Evolutionary conservation across 2,797 vertebrate species (phyloP), one percentile per base, ranked within the genome.

Genomic region (Mallotus villosus): DNA sequence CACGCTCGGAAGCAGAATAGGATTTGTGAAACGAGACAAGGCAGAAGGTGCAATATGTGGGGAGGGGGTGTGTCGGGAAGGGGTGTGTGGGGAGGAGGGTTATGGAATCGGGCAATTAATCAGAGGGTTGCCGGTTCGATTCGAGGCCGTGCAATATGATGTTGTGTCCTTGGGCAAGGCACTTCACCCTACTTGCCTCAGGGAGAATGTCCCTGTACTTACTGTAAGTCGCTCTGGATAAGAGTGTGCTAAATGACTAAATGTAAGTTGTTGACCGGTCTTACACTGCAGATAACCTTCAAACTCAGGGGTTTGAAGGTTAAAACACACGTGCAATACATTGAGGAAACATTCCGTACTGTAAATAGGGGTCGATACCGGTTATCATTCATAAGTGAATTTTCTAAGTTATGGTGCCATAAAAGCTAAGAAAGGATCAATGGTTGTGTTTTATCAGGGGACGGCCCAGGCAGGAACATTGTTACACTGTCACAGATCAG

Each of bases 371-470:
- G 2, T 46, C 27, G 3, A 61, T 14, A 61, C 24, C 37, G 11
- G 68, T 59, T 29, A 51, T 11, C 32, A 25, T 3, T 9, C 71
- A 25, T 8, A 12, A 68, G 74, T 59, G 32, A 55, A 70, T 24
- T 12, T 14, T 25, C 12, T 29, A 5, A 17, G 22, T 60, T 60
- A 19, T 29, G 27, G 24, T 5, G 24, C 59, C 59, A 11, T 25
- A 61, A 22, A 12, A 29, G 24, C 24, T 61, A n/a, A 25, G 12
- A 9, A 25, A 29, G 17, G 34, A 2, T 41, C 21, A 4, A 3
- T 17, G 11, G 19, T 53, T 55, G 14, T 5, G 24, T 51, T 34
- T 46, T 46, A 46, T 46, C 41, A 46, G 41, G 0, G 2, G 12
- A 46, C 9, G 0, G 27, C 2, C 34, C 29, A 63, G 17, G 6